phyloP scores from a whole-genome alignment of 1,140 invertebrate genomes.

The Planococcus citri region DNA sequence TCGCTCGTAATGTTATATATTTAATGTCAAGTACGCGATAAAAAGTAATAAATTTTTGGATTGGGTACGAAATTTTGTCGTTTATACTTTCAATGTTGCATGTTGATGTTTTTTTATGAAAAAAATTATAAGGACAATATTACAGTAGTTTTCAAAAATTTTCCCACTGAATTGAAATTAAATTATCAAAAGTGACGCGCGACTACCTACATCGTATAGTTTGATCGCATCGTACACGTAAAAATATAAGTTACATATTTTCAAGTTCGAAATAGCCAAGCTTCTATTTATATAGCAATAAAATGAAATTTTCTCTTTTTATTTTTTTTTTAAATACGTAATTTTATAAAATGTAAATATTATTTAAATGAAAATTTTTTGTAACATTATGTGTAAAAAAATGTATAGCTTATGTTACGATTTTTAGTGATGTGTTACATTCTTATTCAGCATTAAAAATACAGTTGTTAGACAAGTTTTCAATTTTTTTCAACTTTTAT shows the following conservation, averaged over 20 bases:
- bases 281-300: neutral
- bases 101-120: too few species aligned
- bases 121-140: too few species aligned
- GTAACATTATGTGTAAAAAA: slow-evolving; percentile 9
- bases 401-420: slow-evolving; percentile 17
- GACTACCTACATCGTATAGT: too few species aligned
- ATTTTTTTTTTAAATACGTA: neutral
- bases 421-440: slow-evolving; percentile 18
- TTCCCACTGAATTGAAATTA: too few species aligned
- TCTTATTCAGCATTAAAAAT: slow-evolving; percentile 20
- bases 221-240: too few species aligned
- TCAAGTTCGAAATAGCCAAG: neutral
- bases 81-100: too few species aligned
- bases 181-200: too few species aligned
- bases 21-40: neutral
- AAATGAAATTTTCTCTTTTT: neutral
- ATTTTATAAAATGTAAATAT: neutral
- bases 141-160: too few species aligned
- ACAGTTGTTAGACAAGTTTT: slow-evolving; percentile 19
- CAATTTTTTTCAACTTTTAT: slow-evolving; percentile 11
- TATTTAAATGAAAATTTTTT: slow-evolving; percentile 11
- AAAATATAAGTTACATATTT: too few species aligned
- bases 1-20: neutral
- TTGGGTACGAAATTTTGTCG: too few species aligned
- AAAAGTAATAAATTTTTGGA: neutral